Percentiles rank a stretch among this genome's conserved stretches.
phyloP scores from a whole-genome alignment of 2,113 vertebrate species.

The Helogale parvula region DNA sequence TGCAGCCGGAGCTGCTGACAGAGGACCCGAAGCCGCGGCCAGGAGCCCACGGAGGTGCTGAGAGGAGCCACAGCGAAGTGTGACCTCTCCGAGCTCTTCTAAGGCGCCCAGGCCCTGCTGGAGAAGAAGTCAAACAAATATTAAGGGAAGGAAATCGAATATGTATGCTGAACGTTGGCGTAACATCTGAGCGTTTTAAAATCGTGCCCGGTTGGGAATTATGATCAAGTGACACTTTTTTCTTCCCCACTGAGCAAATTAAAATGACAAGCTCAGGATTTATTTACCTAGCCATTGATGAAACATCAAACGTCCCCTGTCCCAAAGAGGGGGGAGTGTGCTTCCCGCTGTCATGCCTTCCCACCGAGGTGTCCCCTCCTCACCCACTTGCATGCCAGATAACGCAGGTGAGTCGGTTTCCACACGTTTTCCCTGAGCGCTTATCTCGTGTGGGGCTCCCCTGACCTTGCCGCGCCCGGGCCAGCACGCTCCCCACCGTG shows the following conservation, averaged over 20 bases:
- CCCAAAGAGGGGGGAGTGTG: neutral
- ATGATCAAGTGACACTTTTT: slow-evolving; percentile 60
- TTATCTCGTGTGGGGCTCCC: neutral
- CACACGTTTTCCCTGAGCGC: accelerated
- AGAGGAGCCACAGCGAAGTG: slow-evolving; percentile 41
- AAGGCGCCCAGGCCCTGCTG: slow-evolving; percentile 35
- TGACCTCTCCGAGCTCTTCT: slow-evolving; percentile 58
- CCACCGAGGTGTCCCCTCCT: neutral
- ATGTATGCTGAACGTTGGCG: slow-evolving; percentile 60
- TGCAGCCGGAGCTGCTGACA: slow-evolving; percentile 52
- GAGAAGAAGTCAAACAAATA: slow-evolving; percentile 77
- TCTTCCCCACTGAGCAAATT: slow-evolving; percentile 70
- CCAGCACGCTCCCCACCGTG: accelerated
- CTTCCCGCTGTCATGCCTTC: neutral
- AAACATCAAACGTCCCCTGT: neutral
- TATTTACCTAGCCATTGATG: slow-evolving; percentile 50
- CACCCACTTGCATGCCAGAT: accelerated
- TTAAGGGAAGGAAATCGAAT: slow-evolving; percentile 73
- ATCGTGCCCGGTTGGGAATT: slow-evolving; percentile 72
- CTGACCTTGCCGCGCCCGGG: neutral
- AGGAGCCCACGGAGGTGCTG: slow-evolving; percentile 54
- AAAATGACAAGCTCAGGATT: slow-evolving; percentile 61
- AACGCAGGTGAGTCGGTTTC: neutral
- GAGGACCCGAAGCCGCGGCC: neutral
- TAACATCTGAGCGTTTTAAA: slow-evolving; percentile 50